phyloP scores from a whole-genome alignment of 2,888 invertebrate species.

The Lithodes maja region DNA sequence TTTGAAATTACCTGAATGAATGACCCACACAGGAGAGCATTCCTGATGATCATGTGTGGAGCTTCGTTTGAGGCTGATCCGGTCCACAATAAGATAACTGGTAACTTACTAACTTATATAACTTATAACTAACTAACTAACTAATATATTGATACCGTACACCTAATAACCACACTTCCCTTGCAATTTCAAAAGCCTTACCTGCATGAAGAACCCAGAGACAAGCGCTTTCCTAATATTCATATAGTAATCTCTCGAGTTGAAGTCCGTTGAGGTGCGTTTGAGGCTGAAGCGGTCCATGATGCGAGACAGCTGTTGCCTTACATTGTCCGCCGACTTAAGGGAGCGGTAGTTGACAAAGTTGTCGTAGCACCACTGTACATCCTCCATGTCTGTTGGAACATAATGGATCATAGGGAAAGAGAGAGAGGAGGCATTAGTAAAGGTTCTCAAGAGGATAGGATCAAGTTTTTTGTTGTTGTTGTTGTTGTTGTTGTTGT shows the following conservation, averaged over 20 bases:
- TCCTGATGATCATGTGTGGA: too few relatives aligned
- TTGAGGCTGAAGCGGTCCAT: conserved; percentile 97
- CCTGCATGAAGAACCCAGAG: conserved; percentile 99
- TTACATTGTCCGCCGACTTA: conserved; percentile 98
- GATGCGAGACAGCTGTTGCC: conserved; percentile 96
- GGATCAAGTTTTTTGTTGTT: not conserved
- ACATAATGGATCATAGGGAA: conserved; percentile 64
- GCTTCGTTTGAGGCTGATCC: too few relatives aligned
- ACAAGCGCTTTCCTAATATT: conserved; percentile 99
- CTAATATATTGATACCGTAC: too few relatives aligned
- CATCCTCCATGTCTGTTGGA: conserved; percentile 92
- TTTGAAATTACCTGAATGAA: too few relatives aligned
- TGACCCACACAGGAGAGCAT: too few relatives aligned
- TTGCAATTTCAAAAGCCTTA: conserved; percentile 73
- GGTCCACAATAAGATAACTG: too few relatives aligned
- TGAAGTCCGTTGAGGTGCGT: conserved; percentile 97
- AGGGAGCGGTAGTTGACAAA: conserved; percentile 98
- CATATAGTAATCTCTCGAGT: conserved; percentile 98
- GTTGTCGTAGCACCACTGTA: conserved; percentile 99
- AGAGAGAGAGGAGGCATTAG: conserved; percentile 54
- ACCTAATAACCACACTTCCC: too few relatives aligned
- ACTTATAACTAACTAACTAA: too few relatives aligned
- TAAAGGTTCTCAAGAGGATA: conserved; percentile 47
- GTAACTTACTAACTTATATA: too few relatives aligned
- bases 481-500: too few relatives aligned